Evolutionary conservation across 37 sponge, comb jelly and placozoan species (phyloP).

Genomic region (Agelas oroides): DNA sequence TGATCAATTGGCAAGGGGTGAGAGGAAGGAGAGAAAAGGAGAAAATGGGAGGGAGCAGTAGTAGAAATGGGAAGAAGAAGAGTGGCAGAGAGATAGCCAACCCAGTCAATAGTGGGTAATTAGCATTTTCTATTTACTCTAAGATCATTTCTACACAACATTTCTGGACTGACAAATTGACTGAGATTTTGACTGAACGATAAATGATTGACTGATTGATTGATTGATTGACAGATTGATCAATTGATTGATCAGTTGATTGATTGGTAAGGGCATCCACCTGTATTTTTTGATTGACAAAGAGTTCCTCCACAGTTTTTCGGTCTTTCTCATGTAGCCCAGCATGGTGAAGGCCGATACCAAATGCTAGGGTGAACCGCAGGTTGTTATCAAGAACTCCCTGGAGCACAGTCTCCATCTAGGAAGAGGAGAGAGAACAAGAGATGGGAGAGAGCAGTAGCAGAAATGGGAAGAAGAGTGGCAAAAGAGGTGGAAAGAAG

Average conservation of each 20-base stretch:
- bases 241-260: neutral
- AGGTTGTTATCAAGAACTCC: slow-evolving; percentile 84
- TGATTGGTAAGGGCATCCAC: slow-evolving; percentile 4
- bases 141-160: too few species aligned
- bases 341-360: slow-evolving; percentile 98
- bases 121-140: too few species aligned
- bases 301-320: slow-evolving; percentile 88
- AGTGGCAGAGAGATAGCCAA: too few species aligned
- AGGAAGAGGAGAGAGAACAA: neutral
- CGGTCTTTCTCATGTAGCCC: slow-evolving; percentile 96
- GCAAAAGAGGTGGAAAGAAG: neutral
- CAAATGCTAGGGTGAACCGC: slow-evolving; percentile 88
- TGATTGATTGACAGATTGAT: too few species aligned
- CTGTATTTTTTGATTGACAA: slow-evolving; percentile 95
- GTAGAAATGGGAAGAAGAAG: too few species aligned
- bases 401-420: slow-evolving; percentile 74
- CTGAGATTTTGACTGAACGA: too few species aligned
- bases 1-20: too few species aligned
- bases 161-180: too few species aligned
- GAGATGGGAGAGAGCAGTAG: neutral
- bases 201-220: too few species aligned
- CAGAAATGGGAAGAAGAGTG: neutral
- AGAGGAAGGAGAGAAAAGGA: too few species aligned
- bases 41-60: too few species aligned
- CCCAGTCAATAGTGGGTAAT: too few species aligned